Evolutionary conservation across 2,797 vertebrate genomes (phyloP).

Genomic region (Balearica regulorum): DNA sequence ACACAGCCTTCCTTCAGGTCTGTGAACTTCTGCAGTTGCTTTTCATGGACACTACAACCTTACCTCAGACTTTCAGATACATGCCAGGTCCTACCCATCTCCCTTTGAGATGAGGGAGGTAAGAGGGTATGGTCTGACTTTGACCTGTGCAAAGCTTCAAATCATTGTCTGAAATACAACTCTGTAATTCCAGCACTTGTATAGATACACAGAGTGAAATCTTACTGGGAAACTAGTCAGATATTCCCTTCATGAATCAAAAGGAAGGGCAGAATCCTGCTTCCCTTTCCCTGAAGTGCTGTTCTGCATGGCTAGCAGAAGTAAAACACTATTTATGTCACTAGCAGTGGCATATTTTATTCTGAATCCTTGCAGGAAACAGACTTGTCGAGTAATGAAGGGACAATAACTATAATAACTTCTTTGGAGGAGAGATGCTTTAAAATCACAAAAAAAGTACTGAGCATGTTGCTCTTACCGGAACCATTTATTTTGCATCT

Average conservation of each 20-base stretch:
- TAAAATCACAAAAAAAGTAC: background rate
- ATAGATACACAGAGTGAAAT: background rate
- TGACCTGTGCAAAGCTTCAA: background rate
- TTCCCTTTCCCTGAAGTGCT: background rate
- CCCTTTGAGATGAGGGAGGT: background rate
- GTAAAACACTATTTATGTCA: slow-evolving; percentile 4
- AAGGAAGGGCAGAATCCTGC: background rate
- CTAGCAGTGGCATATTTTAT: background rate
- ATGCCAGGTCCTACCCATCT: background rate
- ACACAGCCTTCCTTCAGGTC: background rate
- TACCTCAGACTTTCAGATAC: background rate
- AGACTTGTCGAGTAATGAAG: background rate
- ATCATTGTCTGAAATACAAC: background rate
- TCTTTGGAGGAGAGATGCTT: background rate
- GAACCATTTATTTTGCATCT: background rate
- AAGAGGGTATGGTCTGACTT: background rate
- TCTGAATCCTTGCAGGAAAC: background rate
- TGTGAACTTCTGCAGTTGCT: background rate
- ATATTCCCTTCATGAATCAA: background rate
- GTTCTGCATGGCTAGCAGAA: background rate
- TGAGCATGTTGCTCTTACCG: background rate
- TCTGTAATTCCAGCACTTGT: background rate
- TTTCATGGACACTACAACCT: background rate
- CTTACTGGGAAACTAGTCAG: background rate
- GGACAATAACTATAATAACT: background rate